These are phyloP conservation scores for Eurytoma adleriae DNA, from an alignment of 2,888 invertebrate genomes.

Conservation along the genomic window DNA sequence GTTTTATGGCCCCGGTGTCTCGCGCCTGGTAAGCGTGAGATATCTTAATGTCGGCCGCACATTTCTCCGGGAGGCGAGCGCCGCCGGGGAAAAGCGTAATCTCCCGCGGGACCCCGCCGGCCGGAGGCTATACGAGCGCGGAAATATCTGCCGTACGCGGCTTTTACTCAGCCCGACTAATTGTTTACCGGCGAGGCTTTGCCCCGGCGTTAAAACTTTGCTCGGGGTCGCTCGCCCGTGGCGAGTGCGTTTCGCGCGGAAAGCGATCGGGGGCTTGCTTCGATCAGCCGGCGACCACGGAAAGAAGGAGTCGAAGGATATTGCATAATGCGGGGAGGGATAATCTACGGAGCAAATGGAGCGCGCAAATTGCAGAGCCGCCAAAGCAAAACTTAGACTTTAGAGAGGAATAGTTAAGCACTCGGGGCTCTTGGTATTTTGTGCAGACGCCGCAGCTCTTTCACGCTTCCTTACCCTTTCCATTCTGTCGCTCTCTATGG, in stretches of 20 bases:
- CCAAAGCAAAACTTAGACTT: constrained; percentile 49
- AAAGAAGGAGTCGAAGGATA: neutral
- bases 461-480: constrained; percentile 71
- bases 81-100: neutral
- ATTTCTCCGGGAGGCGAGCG: constrained; percentile 2
- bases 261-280: no score
- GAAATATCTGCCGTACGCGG: no score
- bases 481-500: constrained; percentile 61
- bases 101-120: neutral
- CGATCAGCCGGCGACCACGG: neutral
- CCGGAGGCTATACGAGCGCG: no score
- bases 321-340: neutral
- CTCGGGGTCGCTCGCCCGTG: no score
- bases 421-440: constrained; percentile 47
- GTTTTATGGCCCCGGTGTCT: constrained; percentile 31
- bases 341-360: constrained; percentile 52
- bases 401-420: constrained; percentile 46
- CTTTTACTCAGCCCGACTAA: no score
- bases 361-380: constrained; percentile 43
- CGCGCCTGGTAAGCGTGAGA: constrained; percentile 42
- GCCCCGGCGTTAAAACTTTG: no score
- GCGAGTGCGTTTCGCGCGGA: no score
- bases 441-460: constrained; percentile 64
- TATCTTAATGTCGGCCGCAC: constrained; percentile 53
- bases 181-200: no score